These are phyloP conservation scores for Holothuria leucospilota DNA, from an alignment of 53 echinoderm and acorn worm species.

Conservation along the genomic window DNA sequence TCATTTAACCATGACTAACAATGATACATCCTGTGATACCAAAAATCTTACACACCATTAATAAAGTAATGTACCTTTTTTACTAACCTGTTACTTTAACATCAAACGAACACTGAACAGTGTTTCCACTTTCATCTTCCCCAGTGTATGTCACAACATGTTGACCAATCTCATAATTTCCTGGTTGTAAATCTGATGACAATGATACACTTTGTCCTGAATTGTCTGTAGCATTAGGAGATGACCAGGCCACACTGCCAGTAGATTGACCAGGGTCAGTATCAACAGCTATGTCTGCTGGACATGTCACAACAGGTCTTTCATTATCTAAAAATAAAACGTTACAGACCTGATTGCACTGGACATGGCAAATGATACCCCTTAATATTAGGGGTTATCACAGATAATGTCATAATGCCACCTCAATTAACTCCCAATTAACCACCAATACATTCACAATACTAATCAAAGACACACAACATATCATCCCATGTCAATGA, in stretches of 20 bases:
- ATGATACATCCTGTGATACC: too few relatives aligned
- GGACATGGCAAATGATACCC: too few relatives aligned
- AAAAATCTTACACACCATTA: too few relatives aligned
- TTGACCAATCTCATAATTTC: slow-evolving; percentile 1
- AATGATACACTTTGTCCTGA: not conserved
- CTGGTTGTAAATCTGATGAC: not conserved
- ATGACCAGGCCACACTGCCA: not conserved
- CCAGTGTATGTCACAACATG: slow-evolving; percentile 21
- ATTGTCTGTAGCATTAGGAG: not conserved
- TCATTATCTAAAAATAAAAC: not conserved
- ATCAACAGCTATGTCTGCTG: not conserved
- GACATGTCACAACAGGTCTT: not conserved
- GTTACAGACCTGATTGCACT: too few relatives aligned
- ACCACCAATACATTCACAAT: too few relatives aligned
- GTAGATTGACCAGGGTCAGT: not conserved
- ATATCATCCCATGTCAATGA: too few relatives aligned
- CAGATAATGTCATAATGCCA: too few relatives aligned
- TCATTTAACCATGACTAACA: too few relatives aligned
- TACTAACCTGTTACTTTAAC: not conserved
- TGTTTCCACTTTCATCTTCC: not conserved
- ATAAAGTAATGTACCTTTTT: too few relatives aligned
- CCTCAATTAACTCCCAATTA: too few relatives aligned
- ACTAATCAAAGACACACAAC: too few relatives aligned
- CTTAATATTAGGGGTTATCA: too few relatives aligned
- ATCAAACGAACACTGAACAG: not conserved